Evolutionary conservation across 2,113 vertebrate species (phyloP).

Genomic region (Labrus mixtus): DNA sequence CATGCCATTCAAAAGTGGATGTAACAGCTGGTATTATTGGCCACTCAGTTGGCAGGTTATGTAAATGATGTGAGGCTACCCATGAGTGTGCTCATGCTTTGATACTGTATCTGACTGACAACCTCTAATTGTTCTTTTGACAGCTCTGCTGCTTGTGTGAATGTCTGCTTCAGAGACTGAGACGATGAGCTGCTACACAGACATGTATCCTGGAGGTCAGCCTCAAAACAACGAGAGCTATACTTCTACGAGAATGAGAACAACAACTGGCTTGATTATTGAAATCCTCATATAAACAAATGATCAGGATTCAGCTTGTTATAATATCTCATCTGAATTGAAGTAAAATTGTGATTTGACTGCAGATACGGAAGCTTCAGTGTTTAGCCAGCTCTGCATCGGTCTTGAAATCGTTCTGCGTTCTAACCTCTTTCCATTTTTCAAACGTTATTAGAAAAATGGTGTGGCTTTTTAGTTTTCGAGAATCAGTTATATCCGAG

Average conservation of each 20-base stretch:
- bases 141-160: conserved; percentile 12
- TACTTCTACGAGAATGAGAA: not conserved
- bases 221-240: not conserved
- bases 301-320: not conserved
- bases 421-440: too few relatives aligned
- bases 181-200: conserved; percentile 3
- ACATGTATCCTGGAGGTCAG: conserved; percentile 4
- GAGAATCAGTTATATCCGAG: too few relatives aligned
- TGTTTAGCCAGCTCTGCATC: too few relatives aligned
- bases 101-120: not conserved
- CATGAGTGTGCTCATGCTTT: not conserved
- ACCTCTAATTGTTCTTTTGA: not conserved
- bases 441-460: too few relatives aligned
- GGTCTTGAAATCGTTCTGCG: too few relatives aligned
- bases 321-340: not conserved
- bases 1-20: not conserved
- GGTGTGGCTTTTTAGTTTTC: too few relatives aligned
- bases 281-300: not conserved
- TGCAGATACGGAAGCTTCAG: not conserved
- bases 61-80: not conserved
- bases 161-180: conserved; percentile 1
- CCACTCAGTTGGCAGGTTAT: not conserved
- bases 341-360: not conserved
- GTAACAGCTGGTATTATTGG: not conserved
- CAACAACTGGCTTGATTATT: not conserved